Percentiles rank a stretch among this genome's conserved stretches.
Evolutionary conservation across 1,140 invertebrate species (phyloP).

Genomic region (Nymphalis io): DNA sequence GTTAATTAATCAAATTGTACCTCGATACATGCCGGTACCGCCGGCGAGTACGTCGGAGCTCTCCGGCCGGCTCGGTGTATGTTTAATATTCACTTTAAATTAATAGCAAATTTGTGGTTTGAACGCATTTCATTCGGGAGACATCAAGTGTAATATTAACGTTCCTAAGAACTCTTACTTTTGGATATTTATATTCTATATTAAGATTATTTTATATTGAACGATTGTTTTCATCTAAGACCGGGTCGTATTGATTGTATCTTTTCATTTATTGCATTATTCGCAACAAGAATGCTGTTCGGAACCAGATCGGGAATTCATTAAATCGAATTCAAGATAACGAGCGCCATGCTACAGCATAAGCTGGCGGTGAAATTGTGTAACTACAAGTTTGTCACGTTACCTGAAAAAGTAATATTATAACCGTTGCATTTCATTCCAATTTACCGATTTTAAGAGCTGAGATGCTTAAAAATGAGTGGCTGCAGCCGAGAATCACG

Average conservation of each 20-base stretch:
- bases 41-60: too few relatives aligned
- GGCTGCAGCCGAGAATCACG: too few relatives aligned
- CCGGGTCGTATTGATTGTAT: conserved; percentile 49
- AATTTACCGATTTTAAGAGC: too few relatives aligned
- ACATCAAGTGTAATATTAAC: not conserved
- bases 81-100: conserved; percentile 9
- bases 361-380: conserved; percentile 49
- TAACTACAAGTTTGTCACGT: conserved; percentile 32
- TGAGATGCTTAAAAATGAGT: too few relatives aligned
- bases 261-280: conserved; percentile 57
- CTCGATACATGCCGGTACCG: not conserved
- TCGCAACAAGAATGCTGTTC: conserved; percentile 64
- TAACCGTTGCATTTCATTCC: too few relatives aligned
- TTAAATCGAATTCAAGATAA: conserved; percentile 69
- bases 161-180: not conserved
- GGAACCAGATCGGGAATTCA: conserved; percentile 68
- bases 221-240: conserved; percentile 38
- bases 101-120: too few relatives aligned
- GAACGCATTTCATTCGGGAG: not conserved
- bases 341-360: conserved; percentile 48
- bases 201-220: conserved; percentile 20
- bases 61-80: too few relatives aligned
- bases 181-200: not conserved
- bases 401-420: not conserved
- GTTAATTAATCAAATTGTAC: conserved; percentile 37